phyloP scores from a whole-genome alignment of 1,140 invertebrate species.

The Lysiphlebus fabarum region DNA sequence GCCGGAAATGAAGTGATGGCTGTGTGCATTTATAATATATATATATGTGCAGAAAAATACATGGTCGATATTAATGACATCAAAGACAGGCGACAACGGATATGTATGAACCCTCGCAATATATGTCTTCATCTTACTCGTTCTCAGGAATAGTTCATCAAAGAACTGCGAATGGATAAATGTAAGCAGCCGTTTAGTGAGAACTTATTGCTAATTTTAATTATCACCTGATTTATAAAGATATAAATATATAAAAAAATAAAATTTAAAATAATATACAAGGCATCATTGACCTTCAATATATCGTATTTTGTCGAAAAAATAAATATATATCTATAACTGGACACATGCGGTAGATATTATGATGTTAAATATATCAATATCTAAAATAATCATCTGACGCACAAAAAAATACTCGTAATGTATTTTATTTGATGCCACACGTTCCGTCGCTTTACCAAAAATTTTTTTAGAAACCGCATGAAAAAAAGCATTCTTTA shows the following conservation, averaged over 20 bases:
- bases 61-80: conserved; percentile 40
- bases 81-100: conserved; percentile 54
- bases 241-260: too few relatives aligned
- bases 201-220: conserved; percentile 54
- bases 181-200: conserved; percentile 52
- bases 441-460: conserved; percentile 35
- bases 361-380: conserved; percentile 7
- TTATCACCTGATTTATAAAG: conserved; percentile 48
- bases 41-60: conserved; percentile 19
- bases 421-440: conserved; percentile 43
- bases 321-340: neutral
- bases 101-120: conserved; percentile 44
- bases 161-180: conserved; percentile 52
- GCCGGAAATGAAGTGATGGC: neutral
- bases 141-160: conserved; percentile 48
- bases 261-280: too few relatives aligned
- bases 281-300: too few relatives aligned
- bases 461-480: conserved; percentile 36
- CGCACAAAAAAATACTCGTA: conserved; percentile 27
- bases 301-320: too few relatives aligned
- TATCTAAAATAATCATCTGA: conserved; percentile 4
- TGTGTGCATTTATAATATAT: neutral
- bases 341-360: too few relatives aligned
- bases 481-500: conserved; percentile 48
- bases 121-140: conserved; percentile 32